Evolutionary conservation across 2,797 vertebrate species (phyloP).

Genomic region (Smutsia temminckii): DNA sequence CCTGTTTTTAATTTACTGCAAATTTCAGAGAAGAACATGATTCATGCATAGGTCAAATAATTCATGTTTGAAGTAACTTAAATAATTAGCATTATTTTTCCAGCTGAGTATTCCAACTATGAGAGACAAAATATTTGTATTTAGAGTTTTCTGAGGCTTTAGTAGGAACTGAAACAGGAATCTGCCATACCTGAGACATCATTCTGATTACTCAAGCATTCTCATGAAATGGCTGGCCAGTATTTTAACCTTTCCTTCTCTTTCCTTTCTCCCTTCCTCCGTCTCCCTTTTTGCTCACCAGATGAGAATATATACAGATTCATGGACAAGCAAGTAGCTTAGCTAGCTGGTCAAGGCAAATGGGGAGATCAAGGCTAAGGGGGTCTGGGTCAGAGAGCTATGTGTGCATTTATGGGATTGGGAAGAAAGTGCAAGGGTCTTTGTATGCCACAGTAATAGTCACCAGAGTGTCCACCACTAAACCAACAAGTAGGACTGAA

Average conservation of each 20-base stretch:
- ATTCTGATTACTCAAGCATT: not conserved
- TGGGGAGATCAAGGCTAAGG: not conserved
- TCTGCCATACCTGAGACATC: not conserved
- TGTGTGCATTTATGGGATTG: not conserved
- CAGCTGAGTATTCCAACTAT: conserved; percentile 40
- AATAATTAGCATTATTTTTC: conserved; percentile 46
- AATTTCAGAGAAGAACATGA: conserved; percentile 36
- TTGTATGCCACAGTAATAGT: not conserved
- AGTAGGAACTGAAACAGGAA: not conserved
- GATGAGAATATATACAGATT: not conserved
- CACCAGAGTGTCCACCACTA: not conserved
- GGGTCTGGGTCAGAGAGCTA: not conserved
- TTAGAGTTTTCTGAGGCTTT: not conserved
- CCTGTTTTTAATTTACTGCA: conserved; percentile 51
- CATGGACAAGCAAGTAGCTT: not conserved
- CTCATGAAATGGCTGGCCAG: not conserved
- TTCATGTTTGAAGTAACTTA: conserved; percentile 46
- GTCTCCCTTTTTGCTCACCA: not conserved
- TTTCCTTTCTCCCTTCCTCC: not conserved
- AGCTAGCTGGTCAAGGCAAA: not conserved
- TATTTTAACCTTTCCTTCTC: not conserved
- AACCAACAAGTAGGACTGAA: not conserved
- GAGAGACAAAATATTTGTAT: conserved; percentile 39
- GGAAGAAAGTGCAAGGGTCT: not conserved
- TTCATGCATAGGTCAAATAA: conserved; percentile 46